phyloP scores from a whole-genome alignment of 2,888 invertebrate genomes.

The Dolomedes plantarius region DNA sequence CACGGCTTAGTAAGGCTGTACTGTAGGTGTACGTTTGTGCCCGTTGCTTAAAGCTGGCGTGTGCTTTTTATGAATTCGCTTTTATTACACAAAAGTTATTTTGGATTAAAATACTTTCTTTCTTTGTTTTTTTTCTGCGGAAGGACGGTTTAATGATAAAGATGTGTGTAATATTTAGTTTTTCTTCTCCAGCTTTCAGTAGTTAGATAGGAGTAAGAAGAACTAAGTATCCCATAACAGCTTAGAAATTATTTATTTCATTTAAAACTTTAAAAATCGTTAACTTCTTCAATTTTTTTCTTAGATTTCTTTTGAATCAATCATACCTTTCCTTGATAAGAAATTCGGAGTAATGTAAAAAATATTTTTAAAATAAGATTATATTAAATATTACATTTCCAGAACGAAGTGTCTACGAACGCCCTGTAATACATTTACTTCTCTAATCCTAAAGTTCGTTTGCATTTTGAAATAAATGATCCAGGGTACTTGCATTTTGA shows the following conservation, averaged over 20 bases:
- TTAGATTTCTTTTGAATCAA: too few species aligned
- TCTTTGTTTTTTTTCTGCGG: slow-evolving; percentile 7
- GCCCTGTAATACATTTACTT: too few species aligned
- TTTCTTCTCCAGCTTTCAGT: neutral
- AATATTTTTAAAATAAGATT: too few species aligned
- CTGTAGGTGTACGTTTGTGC: slow-evolving; percentile 65
- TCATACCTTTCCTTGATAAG: too few species aligned
- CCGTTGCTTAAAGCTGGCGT: slow-evolving; percentile 50
- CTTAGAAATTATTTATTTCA: neutral
- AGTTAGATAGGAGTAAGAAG: neutral
- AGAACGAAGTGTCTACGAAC: too few species aligned
- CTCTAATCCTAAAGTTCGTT: too few species aligned
- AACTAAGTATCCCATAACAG: neutral
- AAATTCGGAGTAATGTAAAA: too few species aligned
- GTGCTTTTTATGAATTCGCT: slow-evolving; percentile 59
- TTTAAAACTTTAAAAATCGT: too few species aligned
- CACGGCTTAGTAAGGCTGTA: slow-evolving; percentile 36
- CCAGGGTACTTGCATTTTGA: too few species aligned
- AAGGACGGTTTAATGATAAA: slow-evolving; percentile 3
- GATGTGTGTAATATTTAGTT: neutral
- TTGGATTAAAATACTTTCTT: slow-evolving; percentile 47
- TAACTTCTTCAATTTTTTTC: too few species aligned
- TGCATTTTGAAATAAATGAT: too few species aligned
- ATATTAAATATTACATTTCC: too few species aligned
- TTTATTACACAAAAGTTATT: slow-evolving; percentile 60